Conservation (phyloP, 2,113 vertebrate genomes). For the Coptodon bakossiorum region DNA sequence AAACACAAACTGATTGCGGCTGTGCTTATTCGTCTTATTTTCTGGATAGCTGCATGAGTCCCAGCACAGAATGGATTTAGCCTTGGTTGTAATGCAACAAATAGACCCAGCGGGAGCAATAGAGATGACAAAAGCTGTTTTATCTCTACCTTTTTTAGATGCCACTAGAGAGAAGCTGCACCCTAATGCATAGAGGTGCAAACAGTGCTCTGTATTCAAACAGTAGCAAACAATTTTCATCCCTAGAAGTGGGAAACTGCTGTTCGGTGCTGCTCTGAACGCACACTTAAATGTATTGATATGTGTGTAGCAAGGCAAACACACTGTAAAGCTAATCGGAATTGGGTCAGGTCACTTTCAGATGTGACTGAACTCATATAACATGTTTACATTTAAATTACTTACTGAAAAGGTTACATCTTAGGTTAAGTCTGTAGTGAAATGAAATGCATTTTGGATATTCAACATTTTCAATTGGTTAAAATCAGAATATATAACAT, state of each 20-base stretch:
- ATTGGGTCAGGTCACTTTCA: neutral
- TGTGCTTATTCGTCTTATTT: constrained; percentile 26
- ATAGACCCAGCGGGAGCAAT: constrained; percentile 9
- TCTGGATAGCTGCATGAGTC: constrained; percentile 18
- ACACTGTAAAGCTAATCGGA: neutral
- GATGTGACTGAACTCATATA: neutral
- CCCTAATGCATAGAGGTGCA: constrained; percentile 3
- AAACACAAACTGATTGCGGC: constrained; percentile 13
- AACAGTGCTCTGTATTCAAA: neutral
- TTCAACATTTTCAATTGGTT: neutral
- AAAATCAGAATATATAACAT: neutral
- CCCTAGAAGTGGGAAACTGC: neutral
- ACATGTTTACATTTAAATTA: neutral
- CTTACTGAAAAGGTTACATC: neutral
- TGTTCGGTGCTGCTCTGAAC: neutral
- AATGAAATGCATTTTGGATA: neutral
- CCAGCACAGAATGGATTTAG: constrained; percentile 4
- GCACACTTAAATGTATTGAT: neutral
- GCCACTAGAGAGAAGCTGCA: neutral
- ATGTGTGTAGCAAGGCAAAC: neutral
- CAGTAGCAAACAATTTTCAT: constrained; percentile 1
- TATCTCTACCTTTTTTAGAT: constrained; percentile 5
- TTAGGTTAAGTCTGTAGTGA: neutral
- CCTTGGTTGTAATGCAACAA: constrained; percentile 24
- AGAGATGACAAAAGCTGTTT: constrained; percentile 25